phyloP scores from a whole-genome alignment of 2,888 invertebrate species.

The Drosophila glabriapex region DNA sequence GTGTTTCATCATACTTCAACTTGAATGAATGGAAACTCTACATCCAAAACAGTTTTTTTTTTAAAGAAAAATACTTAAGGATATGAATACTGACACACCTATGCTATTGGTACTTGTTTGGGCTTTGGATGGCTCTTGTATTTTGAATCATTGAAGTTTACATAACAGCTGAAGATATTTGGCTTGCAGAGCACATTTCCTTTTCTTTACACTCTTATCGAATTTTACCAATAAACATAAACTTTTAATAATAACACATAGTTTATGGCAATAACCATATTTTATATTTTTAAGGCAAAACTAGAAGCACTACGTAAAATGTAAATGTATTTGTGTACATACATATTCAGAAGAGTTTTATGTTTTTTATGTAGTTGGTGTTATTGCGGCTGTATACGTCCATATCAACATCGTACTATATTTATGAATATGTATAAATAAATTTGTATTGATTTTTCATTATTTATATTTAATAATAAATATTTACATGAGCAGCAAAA shows the following conservation, averaged over 20 bases:
- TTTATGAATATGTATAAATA: constrained; percentile 57
- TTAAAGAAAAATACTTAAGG: not conserved
- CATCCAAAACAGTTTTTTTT: not conserved
- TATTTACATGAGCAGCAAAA: constrained; percentile 22
- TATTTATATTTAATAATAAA: constrained; percentile 74
- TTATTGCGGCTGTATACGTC: not conserved
- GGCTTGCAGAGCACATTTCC: not conserved
- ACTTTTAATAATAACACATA: not conserved
- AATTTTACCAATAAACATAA: not conserved
- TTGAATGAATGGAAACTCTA: not conserved
- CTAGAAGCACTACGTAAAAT: not conserved
- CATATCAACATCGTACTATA: not conserved
- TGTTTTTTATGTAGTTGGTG: not conserved
- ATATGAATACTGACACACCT: not conserved
- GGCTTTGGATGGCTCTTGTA: not conserved
- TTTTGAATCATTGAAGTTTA: not conserved
- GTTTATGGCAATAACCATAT: not conserved
- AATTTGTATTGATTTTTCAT: constrained; percentile 70
- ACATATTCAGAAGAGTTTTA: not conserved
- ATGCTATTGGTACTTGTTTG: not conserved
- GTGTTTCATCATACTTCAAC: not conserved
- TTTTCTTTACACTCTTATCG: not conserved
- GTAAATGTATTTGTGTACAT: not conserved
- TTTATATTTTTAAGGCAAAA: not conserved
- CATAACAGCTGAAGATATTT: not conserved